Base-by-base conservation (phyloP, 2,797 vertebrate genomes). In the Hypotaenidia okinawae region DNA sequence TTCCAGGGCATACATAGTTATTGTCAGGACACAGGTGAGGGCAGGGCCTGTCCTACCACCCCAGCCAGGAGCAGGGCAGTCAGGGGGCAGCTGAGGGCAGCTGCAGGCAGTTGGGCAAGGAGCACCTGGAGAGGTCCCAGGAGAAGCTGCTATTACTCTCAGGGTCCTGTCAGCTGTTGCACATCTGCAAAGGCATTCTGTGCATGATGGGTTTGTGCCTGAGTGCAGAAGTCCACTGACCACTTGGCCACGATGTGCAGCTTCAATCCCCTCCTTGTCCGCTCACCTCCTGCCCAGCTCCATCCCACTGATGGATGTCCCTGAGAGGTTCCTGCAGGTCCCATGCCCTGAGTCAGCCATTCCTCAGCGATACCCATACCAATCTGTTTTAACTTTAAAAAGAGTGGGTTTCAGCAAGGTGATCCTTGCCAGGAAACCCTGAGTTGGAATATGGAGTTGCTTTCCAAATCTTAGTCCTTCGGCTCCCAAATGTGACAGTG, bases 311-410 rank as follows among this genome's bases (percentile, higher is more conserved):
- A 16, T 22, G 52, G 16, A 23, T n/a, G 32, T 35, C 16, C 63
- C 45, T 16, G 3, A 30, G 30, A 57, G 11, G 14, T 41, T 28
- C 17, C 27, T 63, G 39, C 23, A 43, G 24, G 24, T 41, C 1
- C 0, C 21, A 49, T n/a, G 24, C 18, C 11, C 17, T 5, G 9
- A 45, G 55, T 39, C n/a, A n/a, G 24, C 28, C 0, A 1, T n/a
- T 73, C 55, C 43, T 67, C 49, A 73, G 43, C 0, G 3, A 68
- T 39, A 25, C n/a, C 5, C 37, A 5, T 24, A 54, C 24, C 33
- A 25, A 32, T 8, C 17, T 67, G n/a, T 11, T 78, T 62, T 35
- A 51, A 37, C n/a, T 67, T 58, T 2, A 8, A 43, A 51, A 33
- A 70, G 11, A 23, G 21, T 11, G 35, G 2, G 2, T 72, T 89